A percentile compares a stretch with the other conserved stretches of the same genome.
phyloP scores from a whole-genome alignment of 1,140 invertebrate genomes.

The Papilio polyxenes region DNA sequence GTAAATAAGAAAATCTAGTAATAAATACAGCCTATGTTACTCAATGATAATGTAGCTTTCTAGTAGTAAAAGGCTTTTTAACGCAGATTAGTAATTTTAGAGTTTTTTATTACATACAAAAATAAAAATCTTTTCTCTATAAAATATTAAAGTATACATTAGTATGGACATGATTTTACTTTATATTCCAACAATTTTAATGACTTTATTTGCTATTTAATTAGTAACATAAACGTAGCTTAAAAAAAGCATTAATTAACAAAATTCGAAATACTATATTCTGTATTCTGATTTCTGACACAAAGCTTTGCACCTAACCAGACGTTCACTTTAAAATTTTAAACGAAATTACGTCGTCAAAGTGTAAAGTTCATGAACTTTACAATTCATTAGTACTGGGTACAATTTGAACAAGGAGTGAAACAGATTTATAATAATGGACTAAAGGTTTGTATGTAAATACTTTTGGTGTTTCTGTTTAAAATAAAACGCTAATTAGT shows the following conservation, averaged over 20 bases:
- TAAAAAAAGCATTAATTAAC: background rate
- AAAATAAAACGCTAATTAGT: background rate
- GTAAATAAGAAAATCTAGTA: too few species aligned
- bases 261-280: background rate
- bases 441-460: constrained; percentile 2
- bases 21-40: too few species aligned
- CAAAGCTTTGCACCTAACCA: constrained; percentile 11
- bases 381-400: constrained; percentile 1
- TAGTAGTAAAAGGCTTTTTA: too few species aligned
- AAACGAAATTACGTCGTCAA: constrained; percentile 23
- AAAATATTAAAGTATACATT: too few species aligned
- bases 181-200: background rate
- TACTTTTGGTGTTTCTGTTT: background rate
- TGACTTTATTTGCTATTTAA: background rate
- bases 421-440: constrained; percentile 23
- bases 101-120: too few species aligned
- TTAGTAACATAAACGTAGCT: background rate
- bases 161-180: background rate
- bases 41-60: too few species aligned
- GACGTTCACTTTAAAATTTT: constrained; percentile 3
- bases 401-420: background rate
- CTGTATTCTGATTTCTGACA: background rate
- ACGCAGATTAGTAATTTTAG: too few species aligned
- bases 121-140: too few species aligned
- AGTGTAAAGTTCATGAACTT: constrained; percentile 17